Base-by-base conservation (phyloP, 2,113 vertebrate genomes). In the Sus scrofa region DNA sequence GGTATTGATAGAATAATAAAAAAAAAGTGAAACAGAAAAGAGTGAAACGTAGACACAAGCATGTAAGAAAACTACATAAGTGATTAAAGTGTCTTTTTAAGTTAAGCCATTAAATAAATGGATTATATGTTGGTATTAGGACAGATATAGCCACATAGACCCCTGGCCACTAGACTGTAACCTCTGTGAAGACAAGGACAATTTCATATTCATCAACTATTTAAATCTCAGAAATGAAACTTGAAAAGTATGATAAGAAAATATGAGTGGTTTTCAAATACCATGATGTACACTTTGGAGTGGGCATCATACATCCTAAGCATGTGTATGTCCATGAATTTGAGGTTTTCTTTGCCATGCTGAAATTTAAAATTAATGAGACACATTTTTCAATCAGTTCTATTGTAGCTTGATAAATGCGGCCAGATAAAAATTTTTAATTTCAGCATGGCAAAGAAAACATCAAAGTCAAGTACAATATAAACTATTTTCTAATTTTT, bases 141-240 rank as follows among this genome's bases (percentile, higher is more conserved):
- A 78, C 62, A 89, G 20, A 84, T 16, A 37, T 1, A 86, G 63
- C 15, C 37, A 44, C n/a, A 1, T 16, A 12, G n/a, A 30, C 9
- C 9, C 18, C 71, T 32, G 34, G 7, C 92, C 26, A 18, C 70
- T 65, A 32, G 19, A 32, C 70, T 54, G 4, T 68, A 74, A 79
- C 3, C 6, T 68, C n/a, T 1, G 27, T 15, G 58, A 85, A 79
- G 30, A 12, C 67, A 62, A 14, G 26, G 12, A 63, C 3, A 27
- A 81, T 82, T 82, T 50, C 32, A 30, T 75, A 78, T 83, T 93
- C 70, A 83, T 67, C 56, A 50, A 84, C 82, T 79, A 19, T 56
- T 68, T 79, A 63, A 85, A 85, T 85, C 39, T 86, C 67, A 85
- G 70, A 89, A 81, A 85, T 65, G 24, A 92, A 86, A 58, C 24